Base-by-base conservation (phyloP, 2,113 vertebrate genomes). In the Leiothrix lutea region DNA sequence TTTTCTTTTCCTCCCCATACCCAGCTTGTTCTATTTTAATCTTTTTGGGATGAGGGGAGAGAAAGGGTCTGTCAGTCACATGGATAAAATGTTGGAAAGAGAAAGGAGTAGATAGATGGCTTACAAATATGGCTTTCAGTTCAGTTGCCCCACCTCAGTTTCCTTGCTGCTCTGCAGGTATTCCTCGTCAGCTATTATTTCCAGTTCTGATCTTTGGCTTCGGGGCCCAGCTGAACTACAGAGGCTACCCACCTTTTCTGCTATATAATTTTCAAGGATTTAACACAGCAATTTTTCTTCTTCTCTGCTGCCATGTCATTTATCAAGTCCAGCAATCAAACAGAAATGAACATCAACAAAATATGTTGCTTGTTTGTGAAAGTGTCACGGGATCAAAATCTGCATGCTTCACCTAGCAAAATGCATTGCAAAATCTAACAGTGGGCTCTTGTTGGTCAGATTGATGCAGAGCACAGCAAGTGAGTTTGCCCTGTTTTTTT, bases 231-330 rank as follows among this genome's bases (percentile, higher is more conserved):
- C n/a, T 86, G 79, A 88, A 72, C 71, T 77, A 47, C 42, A 89
- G 57, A 93, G 35, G 64, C 81, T 81, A 31, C 44, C 50, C 58
- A 75, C 77, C 50, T 80, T 90, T 93, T 40, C 85, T 90, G 56
- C 67, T 87, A 44, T 88, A 45, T 92, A 85, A 75, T 94, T 96
- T 95, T 78, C 67, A 80, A 54, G 80, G 78, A 70, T 91, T 87
- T 94, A 94, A 45, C 94, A 36, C 21, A 57, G 74, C 47, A 51
- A 56, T 90, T 87, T 84, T 84, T 79, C 23, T 67, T 81, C 61
- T 90, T 90, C 29, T 85, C 71, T 0, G 0, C 42, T 86, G 66
- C 66, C 57, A 7, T 80, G 45, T 80, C n/a, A 13, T 61, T 31
- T 67, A 67, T 50, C 54, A 57, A 69, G 19, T 81, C 50, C 58